phyloP scores from a whole-genome alignment of 2,888 invertebrate genomes.

The Orchesellides sinensis region DNA sequence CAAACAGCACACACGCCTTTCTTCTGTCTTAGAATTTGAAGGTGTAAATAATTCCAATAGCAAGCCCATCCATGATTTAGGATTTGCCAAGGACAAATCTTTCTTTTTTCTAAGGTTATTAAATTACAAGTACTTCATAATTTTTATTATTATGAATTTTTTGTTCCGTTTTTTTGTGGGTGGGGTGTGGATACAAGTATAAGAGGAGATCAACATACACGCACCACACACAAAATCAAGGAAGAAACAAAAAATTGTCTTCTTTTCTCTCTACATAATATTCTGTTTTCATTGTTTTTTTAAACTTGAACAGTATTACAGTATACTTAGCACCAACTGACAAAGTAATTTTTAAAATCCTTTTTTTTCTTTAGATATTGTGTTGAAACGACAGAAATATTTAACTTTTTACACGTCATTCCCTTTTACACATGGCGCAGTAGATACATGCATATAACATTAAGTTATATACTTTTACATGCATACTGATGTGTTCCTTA shows the following conservation, averaged over 20 bases:
- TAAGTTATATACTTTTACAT: not conserved
- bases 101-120: not conserved
- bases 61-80: too few relatives aligned
- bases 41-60: too few relatives aligned
- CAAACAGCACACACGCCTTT: slow-evolving; percentile 8
- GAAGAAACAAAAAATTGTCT: slow-evolving; percentile 40
- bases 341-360: not conserved
- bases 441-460: not conserved
- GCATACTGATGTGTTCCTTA: not conserved
- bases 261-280: slow-evolving; percentile 38
- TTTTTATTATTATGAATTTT: not conserved
- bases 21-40: too few relatives aligned
- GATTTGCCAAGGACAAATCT: not conserved
- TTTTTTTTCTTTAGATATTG: not conserved
- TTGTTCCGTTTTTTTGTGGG: slow-evolving; percentile 7
- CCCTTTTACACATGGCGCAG: too few relatives aligned
- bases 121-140: not conserved
- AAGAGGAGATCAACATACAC: slow-evolving; percentile 37
- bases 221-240: slow-evolving; percentile 23
- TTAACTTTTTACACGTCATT: not conserved
- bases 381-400: slow-evolving; percentile 32
- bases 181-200: slow-evolving; percentile 10
- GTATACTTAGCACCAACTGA: not conserved
- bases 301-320: not conserved
- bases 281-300: slow-evolving; percentile 1